Evolutionary conservation across 2,113 vertebrate species (phyloP).

Genomic region (Colaptes auratus): DNA sequence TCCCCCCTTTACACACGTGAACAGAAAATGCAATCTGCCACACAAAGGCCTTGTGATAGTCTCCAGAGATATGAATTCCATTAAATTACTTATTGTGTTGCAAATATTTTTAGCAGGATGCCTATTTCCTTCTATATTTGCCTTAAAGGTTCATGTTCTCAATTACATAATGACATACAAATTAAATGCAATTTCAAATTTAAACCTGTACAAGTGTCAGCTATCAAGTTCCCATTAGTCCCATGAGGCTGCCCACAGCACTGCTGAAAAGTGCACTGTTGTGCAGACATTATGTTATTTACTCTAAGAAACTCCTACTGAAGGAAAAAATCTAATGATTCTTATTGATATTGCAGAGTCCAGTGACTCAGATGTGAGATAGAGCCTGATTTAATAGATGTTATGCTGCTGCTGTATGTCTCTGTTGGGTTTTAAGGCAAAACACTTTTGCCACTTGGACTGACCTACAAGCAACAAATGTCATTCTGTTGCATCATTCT

Average conservation of each 20-base stretch:
- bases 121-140: slow-evolving; percentile 70
- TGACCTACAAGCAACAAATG: neutral
- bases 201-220: slow-evolving; percentile 75
- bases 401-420: neutral
- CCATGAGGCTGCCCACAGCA: slow-evolving; percentile 75
- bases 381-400: neutral
- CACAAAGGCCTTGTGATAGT: slow-evolving; percentile 45
- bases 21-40: neutral
- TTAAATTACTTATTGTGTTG: slow-evolving; percentile 73
- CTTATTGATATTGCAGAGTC: neutral
- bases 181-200: slow-evolving; percentile 81
- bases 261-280: slow-evolving; percentile 47
- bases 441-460: neutral
- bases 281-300: slow-evolving; percentile 57
- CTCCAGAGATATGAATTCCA: slow-evolving; percentile 59
- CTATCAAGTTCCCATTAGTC: slow-evolving; percentile 64
- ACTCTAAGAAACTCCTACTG: slow-evolving; percentile 62
- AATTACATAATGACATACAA: slow-evolving; percentile 79
- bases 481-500: neutral
- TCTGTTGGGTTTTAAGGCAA: neutral
- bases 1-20: neutral
- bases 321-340: slow-evolving; percentile 66
- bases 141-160: slow-evolving; percentile 76
- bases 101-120: slow-evolving; percentile 76
- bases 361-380: neutral